phyloP scores from a whole-genome alignment of 2,888 invertebrate species.

The Leptopterna dolabrata region DNA sequence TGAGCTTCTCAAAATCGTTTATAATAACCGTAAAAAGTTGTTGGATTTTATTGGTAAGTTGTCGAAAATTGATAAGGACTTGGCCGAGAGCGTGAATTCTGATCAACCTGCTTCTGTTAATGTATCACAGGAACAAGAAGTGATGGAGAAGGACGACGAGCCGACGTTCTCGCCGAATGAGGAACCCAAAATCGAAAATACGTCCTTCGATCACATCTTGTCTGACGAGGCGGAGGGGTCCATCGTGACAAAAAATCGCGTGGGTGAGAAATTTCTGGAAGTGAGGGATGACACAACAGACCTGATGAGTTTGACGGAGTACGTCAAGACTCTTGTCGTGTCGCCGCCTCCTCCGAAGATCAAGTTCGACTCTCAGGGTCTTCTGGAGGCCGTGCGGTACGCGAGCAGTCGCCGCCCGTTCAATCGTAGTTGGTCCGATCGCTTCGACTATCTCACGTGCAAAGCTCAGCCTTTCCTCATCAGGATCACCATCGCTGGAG shows the following conservation, averaged over 20 bases:
- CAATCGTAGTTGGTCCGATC: conserved; percentile 73
- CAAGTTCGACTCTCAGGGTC: conserved; percentile 76
- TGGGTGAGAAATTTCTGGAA: conserved; percentile 21
- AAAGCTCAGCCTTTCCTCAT: conserved; percentile 84
- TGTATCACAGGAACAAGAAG: neutral
- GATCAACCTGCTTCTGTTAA: neutral
- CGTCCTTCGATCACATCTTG: conserved; percentile 33
- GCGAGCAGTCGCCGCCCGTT: conserved; percentile 72
- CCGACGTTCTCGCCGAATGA: conserved; percentile 35
- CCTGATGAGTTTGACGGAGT: conserved; percentile 46
- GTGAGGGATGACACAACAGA: conserved; percentile 14
- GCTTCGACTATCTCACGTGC: conserved; percentile 80
- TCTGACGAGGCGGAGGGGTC: neutral
- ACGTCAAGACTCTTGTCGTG: conserved; percentile 49
- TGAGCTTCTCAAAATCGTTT: conserved; percentile 27
- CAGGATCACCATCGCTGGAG: conserved; percentile 81
- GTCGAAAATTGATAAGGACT: neutral
- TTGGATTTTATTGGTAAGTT: neutral
- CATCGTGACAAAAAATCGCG: conserved; percentile 35
- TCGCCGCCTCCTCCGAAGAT: conserved; percentile 44
- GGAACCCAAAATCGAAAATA: conserved; percentile 44
- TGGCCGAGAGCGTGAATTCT: neutral
- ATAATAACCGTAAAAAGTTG: conserved; percentile 22
- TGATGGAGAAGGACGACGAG: neutral
- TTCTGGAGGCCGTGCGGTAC: conserved; percentile 76